Evolutionary conservation across 2,797 vertebrate species (phyloP).

Genomic region (Gymnothorax javanicus): DNA sequence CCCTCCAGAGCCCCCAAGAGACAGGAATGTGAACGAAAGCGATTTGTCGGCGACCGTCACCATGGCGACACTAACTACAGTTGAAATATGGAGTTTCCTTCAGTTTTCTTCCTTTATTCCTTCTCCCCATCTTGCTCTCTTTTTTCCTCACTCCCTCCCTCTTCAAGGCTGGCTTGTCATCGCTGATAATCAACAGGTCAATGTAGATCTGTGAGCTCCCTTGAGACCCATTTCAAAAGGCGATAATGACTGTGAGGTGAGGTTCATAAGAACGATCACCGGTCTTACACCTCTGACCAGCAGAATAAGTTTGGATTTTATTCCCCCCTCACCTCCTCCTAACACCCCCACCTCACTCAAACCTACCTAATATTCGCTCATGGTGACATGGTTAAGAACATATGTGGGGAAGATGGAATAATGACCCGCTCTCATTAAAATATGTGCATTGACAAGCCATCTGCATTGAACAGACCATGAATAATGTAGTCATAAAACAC

Average conservation of each 20-base stretch:
- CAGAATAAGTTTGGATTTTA: background rate
- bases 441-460: background rate
- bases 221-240: background rate
- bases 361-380: background rate
- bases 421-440: background rate
- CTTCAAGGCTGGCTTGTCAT: background rate
- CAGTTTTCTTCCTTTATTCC: no score
- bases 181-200: slow-evolving; percentile 25
- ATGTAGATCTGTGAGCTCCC: slow-evolving; percentile 14
- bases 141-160: slow-evolving; percentile 1
- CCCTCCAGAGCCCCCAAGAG: background rate
- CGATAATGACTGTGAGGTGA: background rate
- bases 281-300: background rate
- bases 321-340: background rate
- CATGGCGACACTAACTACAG: slow-evolving; percentile 19
- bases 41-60: slow-evolving; percentile 23
- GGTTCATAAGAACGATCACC: background rate
- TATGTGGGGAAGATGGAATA: background rate
- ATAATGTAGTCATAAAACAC: background rate
- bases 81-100: slow-evolving; percentile 16
- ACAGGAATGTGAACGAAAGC: background rate
- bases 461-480: background rate
- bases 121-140: background rate
- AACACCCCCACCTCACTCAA: no score
- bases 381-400: background rate